Evolutionary conservation across 2,888 invertebrate species (phyloP).

Genomic region (Odontomyia ornata): DNA sequence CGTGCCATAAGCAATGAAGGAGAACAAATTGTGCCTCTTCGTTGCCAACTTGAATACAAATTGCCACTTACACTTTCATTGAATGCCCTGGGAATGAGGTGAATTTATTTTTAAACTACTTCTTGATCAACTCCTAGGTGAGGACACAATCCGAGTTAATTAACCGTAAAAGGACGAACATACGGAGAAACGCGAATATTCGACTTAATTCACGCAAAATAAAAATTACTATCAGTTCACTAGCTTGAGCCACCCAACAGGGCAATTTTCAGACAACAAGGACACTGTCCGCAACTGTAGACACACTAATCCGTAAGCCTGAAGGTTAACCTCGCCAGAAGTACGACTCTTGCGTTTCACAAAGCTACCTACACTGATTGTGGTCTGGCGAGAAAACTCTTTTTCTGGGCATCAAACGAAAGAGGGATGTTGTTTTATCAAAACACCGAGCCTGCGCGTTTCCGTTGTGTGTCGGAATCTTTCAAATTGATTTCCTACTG

Average conservation of each 20-base stretch:
- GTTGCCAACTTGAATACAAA: too few species aligned
- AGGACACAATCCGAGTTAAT: neutral
- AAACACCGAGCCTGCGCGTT: constrained; percentile 17
- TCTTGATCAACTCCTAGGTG: neutral
- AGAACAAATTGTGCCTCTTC: too few species aligned
- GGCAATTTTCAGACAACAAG: neutral
- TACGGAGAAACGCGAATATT: neutral
- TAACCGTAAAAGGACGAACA: neutral
- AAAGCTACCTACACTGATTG: constrained; percentile 30
- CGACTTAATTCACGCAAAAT: neutral
- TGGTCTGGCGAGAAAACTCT: neutral
- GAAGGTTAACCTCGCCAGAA: neutral
- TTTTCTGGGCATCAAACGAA: neutral
- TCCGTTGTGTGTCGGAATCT: neutral
- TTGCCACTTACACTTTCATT: too few species aligned
- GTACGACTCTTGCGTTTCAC: constrained; percentile 18
- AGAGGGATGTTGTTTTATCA: constrained; percentile 35
- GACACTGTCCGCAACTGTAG: neutral
- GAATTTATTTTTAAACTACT: too few species aligned
- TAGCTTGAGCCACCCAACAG: neutral
- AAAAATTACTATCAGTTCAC: neutral
- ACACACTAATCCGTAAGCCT: neutral
- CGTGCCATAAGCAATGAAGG: too few species aligned
- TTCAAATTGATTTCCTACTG: neutral
- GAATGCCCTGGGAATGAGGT: too few species aligned